Evolutionary conservation across 2,113 vertebrate species (phyloP).

Genomic region (Psilopogon haemacephalus): DNA sequence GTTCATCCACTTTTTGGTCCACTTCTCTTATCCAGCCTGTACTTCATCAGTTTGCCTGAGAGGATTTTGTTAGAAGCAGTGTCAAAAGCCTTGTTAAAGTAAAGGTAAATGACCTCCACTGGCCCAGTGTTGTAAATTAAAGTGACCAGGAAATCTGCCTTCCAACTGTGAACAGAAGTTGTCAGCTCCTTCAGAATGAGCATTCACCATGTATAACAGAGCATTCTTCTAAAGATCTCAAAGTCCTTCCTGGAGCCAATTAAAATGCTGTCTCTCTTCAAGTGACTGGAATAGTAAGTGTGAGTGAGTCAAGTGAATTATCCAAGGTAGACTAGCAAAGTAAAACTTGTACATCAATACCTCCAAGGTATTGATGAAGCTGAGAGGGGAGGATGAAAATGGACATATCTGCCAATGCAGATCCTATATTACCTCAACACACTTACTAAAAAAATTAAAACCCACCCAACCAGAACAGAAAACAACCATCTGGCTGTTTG

Average conservation of each 20-base stretch:
- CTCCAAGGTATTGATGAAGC: not conserved
- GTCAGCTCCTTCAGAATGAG: not conserved
- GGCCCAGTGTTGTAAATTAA: not conserved
- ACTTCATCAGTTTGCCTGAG: not conserved
- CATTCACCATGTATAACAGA: not conserved
- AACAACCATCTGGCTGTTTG: not conserved
- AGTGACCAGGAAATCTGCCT: not conserved
- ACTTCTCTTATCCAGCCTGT: not conserved
- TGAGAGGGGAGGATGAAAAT: not conserved
- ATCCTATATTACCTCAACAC: not conserved
- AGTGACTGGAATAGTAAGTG: not conserved
- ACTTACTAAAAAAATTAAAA: not conserved
- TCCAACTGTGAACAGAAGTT: not conserved
- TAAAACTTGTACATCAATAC: not conserved
- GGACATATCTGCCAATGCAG: not conserved
- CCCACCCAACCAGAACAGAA: not conserved
- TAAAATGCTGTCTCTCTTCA: not conserved
- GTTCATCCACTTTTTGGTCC: not conserved
- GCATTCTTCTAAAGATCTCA: not conserved
- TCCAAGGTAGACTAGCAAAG: not conserved
- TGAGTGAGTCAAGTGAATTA: not conserved
- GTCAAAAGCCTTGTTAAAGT: not conserved
- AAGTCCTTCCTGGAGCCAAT: not conserved
- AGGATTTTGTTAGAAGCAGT: not conserved
- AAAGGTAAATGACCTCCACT: not conserved